Evolutionary conservation across 2,888 invertebrate species (phyloP).

Genomic region (Meghimatium bilineatum): DNA sequence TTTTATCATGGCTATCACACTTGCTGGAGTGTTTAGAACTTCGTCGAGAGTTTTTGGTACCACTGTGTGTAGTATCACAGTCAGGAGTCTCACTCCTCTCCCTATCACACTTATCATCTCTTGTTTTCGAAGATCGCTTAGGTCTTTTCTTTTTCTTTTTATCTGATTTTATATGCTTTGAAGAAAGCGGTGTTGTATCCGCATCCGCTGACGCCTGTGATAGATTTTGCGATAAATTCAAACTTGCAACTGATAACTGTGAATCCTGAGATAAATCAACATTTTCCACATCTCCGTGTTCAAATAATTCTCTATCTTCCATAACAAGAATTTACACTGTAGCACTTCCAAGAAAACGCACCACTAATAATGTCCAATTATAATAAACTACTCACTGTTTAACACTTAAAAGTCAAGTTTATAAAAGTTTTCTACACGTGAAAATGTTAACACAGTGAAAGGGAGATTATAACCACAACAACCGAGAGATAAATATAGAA

Average conservation of each 20-base stretch:
- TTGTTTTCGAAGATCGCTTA: slow-evolving; percentile 48
- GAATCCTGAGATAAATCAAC: slow-evolving; percentile 49
- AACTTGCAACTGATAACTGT: slow-evolving; percentile 48
- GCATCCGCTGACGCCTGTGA: slow-evolving; percentile 57
- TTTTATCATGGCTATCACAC: slow-evolving; percentile 50
- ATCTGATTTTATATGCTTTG: slow-evolving; percentile 49
- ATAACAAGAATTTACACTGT: slow-evolving; percentile 38
- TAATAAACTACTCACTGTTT: neutral
- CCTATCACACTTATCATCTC: slow-evolving; percentile 27
- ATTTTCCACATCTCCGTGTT: slow-evolving; percentile 18
- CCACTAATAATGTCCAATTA: neutral
- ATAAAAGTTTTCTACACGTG: slow-evolving; percentile 40
- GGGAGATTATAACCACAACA: slow-evolving; percentile 47
- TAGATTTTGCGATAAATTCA: slow-evolving; percentile 49
- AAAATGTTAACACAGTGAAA: slow-evolving; percentile 35
- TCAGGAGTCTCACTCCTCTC: slow-evolving; percentile 30
- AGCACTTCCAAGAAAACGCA: neutral
- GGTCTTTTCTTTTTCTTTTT: slow-evolving; percentile 60
- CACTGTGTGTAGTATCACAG: slow-evolving; percentile 14
- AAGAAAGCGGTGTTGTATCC: slow-evolving; percentile 45
- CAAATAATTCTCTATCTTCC: slow-evolving; percentile 47
- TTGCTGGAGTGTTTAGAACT: slow-evolving; percentile 42
- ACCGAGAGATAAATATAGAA: slow-evolving; percentile 50
- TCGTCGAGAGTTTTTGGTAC: slow-evolving; percentile 45
- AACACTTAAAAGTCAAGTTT: neutral